Percentiles rank a stretch among this genome's conserved stretches.
phyloP scores from a whole-genome alignment of 2,113 vertebrate genomes.

The Meleagris gallopavo region DNA sequence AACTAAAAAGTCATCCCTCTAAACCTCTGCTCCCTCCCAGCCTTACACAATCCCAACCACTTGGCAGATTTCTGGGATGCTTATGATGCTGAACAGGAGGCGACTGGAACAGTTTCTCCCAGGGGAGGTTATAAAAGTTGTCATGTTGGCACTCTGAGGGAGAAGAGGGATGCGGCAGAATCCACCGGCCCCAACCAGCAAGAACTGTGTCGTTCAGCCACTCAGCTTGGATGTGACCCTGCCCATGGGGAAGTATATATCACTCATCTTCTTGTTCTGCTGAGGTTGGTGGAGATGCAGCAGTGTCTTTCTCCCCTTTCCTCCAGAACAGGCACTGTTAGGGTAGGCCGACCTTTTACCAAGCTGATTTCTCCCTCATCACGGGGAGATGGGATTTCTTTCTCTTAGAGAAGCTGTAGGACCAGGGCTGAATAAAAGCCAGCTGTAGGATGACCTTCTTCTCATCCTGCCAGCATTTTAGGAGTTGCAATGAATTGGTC shows the following conservation, averaged over 20 bases:
- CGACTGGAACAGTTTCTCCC: slow-evolving; percentile 47
- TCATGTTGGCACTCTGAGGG: slow-evolving; percentile 35
- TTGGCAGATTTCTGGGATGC: slow-evolving; percentile 69
- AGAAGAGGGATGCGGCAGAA: neutral
- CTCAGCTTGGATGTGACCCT: neutral
- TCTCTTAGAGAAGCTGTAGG: neutral
- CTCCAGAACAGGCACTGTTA: neutral
- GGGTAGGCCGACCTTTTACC: neutral
- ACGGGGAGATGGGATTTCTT: neutral
- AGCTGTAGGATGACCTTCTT: neutral
- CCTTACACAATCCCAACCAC: slow-evolving; percentile 69
- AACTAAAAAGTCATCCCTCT: slow-evolving; percentile 20
- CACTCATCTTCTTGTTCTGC: neutral
- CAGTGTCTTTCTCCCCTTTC: neutral
- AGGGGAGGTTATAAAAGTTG: slow-evolving; percentile 58
- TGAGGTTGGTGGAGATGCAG: neutral
- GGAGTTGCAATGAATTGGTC: neutral
- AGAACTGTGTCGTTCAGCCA: neutral
- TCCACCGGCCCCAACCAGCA: neutral
- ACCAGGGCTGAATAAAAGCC: neutral
- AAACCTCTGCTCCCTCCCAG: slow-evolving; percentile 63
- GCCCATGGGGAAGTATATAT: neutral
- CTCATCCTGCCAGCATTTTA: neutral
- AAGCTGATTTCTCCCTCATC: neutral
- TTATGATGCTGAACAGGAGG: slow-evolving; percentile 57